Evolutionary conservation across 2,888 invertebrate genomes (phyloP).

Genomic region (Hesperia comma): DNA sequence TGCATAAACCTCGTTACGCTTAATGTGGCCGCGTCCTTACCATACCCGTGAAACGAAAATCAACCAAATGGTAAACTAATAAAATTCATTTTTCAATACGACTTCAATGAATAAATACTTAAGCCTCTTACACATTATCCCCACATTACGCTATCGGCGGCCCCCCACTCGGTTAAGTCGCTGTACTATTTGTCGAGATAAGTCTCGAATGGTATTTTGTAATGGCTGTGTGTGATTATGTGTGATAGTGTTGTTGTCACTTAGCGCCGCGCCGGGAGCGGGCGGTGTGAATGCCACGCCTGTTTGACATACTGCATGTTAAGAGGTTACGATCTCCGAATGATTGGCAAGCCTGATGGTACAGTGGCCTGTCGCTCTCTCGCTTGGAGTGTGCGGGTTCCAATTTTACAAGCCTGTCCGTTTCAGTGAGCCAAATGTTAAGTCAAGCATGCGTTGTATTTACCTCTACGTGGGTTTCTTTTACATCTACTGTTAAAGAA

Average conservation of each 20-base stretch:
- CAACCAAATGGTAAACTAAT: neutral
- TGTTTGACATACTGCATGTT: too few relatives aligned
- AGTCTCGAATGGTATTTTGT: constrained; percentile 32
- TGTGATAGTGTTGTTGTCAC: constrained; percentile 30
- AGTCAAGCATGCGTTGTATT: too few relatives aligned
- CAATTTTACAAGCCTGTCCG: too few relatives aligned
- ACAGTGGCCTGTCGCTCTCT: too few relatives aligned
- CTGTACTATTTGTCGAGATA: constrained; percentile 34
- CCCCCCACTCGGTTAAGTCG: constrained; percentile 32
- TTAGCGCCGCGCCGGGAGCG: neutral
- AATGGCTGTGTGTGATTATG: constrained; percentile 27
- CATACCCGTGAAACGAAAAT: neutral
- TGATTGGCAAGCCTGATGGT: too few relatives aligned
- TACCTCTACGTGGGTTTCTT: too few relatives aligned
- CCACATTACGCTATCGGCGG: constrained; percentile 31
- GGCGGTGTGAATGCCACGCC: neutral
- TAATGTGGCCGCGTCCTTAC: constrained; percentile 13
- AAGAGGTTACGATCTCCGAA: too few relatives aligned
- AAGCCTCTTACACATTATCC: constrained; percentile 36
- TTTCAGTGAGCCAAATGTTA: too few relatives aligned
- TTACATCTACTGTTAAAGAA: too few relatives aligned
- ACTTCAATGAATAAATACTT: constrained; percentile 14
- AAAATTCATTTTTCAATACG: neutral
- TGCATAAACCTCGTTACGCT: constrained; percentile 4
- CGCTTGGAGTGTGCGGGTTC: too few relatives aligned